Base-by-base conservation (phyloP, 2,113 vertebrate genomes). In the Pagrus major region DNA sequence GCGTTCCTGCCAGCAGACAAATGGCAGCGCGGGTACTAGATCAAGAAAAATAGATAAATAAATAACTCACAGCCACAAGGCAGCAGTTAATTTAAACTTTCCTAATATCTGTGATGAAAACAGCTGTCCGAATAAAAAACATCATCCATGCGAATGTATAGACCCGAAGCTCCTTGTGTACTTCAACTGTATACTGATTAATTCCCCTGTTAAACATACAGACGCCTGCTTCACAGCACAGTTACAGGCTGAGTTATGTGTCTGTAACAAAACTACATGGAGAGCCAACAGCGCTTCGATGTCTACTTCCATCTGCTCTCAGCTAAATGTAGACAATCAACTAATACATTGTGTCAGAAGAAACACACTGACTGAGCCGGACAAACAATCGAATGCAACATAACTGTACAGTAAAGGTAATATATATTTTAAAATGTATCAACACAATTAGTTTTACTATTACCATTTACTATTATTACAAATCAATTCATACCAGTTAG, bases 1-100 rank as follows among this genome's bases (percentile, higher is more conserved):
- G 47, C 25, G 3, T 31, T 65, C 44, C 66, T 41, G 77, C 73
- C 65, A 37, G 42, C 39, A 27, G 79, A 66, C 25, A 61, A 73
- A 68, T 21, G 52, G 33, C 52, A 12, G 67, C 12, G 56, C 31
- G 25, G 41, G 15, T 66, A 61, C 4, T 18, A 37, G 59, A 73
- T 72, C 16, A 56, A 59, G 35, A 52, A 54, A 8, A 37, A 2
- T 1, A 18, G 25, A 29, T 12, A 47, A 60, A 29, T 12, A 47
- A 60, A 78, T 60, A 21, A 55, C 29, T 29, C 29, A 6, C 15
- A 39, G 78, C 55, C 78, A 49, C 58, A 14, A 63, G 4, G 83
- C 37, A 63, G 77, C 39, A 71, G 59, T 80, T 76, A 29, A 74
- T 75, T 60, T 16, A 68, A 46, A 8, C 49, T 31, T 44, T 44